Evolutionary conservation across 2,888 invertebrate species (phyloP).

Genomic region (Drosophila tanythrix): DNA sequence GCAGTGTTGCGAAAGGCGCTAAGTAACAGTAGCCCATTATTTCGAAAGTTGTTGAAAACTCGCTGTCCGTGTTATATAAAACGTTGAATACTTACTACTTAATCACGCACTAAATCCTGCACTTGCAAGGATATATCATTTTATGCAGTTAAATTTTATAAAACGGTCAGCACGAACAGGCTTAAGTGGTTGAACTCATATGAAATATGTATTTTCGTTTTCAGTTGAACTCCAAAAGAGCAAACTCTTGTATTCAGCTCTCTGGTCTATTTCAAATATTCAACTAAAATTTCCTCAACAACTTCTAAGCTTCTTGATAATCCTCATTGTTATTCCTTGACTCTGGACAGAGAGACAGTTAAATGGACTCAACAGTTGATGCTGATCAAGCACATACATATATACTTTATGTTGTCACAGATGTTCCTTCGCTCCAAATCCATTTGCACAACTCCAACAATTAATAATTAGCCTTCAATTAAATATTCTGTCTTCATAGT

Average conservation of each 20-base stretch:
- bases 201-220: background rate
- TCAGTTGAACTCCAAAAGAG: background rate
- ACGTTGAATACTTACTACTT: background rate
- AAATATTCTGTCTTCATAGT: background rate
- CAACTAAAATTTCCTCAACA: background rate
- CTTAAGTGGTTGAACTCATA: background rate
- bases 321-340: background rate
- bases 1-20: conserved; percentile 67
- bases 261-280: background rate
- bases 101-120: conserved; percentile 5
- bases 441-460: background rate
- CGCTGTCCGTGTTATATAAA: conserved; percentile 6
- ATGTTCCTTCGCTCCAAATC: background rate
- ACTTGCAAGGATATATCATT: background rate
- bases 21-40: conserved; percentile 62
- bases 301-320: background rate
- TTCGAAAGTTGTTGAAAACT: conserved; percentile 40
- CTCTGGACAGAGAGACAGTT: background rate
- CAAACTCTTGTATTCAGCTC: no score
- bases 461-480: background rate
- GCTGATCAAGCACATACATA: background rate
- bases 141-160: background rate
- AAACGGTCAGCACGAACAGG: background rate
- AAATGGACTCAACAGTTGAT: background rate
- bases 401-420: background rate